Percentiles rank a stretch among this genome's conserved stretches.
Evolutionary conservation across 2,113 vertebrate species (phyloP).

Genomic region (Aspidoscelis tigris): DNA sequence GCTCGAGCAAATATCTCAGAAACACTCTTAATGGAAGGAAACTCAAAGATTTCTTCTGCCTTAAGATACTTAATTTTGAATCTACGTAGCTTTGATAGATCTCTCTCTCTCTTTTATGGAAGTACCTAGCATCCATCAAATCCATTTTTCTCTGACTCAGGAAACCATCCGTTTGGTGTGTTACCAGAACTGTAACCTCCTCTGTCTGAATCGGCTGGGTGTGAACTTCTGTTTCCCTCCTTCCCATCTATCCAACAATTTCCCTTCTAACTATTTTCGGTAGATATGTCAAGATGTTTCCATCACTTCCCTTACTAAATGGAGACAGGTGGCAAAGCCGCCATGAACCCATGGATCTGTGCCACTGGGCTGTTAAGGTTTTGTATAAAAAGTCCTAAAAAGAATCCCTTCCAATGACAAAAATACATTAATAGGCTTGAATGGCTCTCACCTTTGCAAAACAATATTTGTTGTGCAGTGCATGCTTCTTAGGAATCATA

Average conservation of each 20-base stretch:
- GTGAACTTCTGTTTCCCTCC: background rate
- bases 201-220: background rate
- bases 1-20: too few species aligned
- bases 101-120: background rate
- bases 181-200: background rate
- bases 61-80: background rate
- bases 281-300: background rate
- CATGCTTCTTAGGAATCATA: background rate
- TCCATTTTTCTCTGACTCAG: background rate
- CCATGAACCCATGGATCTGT: background rate
- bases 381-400: background rate
- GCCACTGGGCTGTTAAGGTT: background rate
- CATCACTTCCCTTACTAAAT: background rate
- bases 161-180: background rate
- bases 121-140: background rate
- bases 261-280: slow-evolving; percentile 19
- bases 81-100: background rate
- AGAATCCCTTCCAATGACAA: background rate
- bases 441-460: background rate
- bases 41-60: background rate
- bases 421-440: background rate
- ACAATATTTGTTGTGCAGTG: too few species aligned
- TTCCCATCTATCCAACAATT: background rate
- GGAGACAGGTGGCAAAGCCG: too few species aligned
- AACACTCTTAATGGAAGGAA: too few species aligned